Base-by-base conservation (phyloP, 2,113 vertebrate species). In the Calidris pugnax region DNA sequence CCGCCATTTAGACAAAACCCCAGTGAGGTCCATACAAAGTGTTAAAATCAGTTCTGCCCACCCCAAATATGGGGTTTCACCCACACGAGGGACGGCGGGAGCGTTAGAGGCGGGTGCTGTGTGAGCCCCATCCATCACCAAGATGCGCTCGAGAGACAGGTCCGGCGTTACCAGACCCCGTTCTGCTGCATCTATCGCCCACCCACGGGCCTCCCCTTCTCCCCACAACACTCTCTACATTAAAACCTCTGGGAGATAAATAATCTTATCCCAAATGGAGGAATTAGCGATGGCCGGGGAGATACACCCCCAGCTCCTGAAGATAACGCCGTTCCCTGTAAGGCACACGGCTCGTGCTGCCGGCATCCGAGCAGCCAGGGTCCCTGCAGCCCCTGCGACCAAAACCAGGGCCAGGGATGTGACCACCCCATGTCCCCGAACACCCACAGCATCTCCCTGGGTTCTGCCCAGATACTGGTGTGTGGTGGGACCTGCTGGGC, bases 341-440 rank as follows among this genome's bases (percentile, higher is more conserved):
- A 9, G 33, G 41, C n/a, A 7, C n/a, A 7, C 30, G 21, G 17
- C 20, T 39, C 68, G 55, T 1, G 19, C 50, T 14, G 51, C 67
- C 9, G 0, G 12, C 12, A 19, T 18, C 35, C 2, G 39, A 66
- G 41, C 53, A 6, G 33, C 0, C 6, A 17, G 60, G 41, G 59
- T 32, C 26, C 6, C 74, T 37, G 1, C 2, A 37, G 55, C 62
- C 14, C 3, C 60, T 5, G 41, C 43, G 4, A 1, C 4, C 8
- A 3, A 41, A 43, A 26, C 24, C 17, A 3, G n/a, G 10, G 53
- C 48, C 5, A 2, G 1, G 48, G 5, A 14, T 5, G 60, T 7
- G 2, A 30, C 18, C 43, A 2, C 18, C n/a, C 30, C 0, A 4
- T 3, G 10, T 2, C n/a, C 1, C 23, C 1, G 7, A 30, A 27